Conservation (phyloP, 2,113 vertebrate species). For the Labeo rohita region DNA sequence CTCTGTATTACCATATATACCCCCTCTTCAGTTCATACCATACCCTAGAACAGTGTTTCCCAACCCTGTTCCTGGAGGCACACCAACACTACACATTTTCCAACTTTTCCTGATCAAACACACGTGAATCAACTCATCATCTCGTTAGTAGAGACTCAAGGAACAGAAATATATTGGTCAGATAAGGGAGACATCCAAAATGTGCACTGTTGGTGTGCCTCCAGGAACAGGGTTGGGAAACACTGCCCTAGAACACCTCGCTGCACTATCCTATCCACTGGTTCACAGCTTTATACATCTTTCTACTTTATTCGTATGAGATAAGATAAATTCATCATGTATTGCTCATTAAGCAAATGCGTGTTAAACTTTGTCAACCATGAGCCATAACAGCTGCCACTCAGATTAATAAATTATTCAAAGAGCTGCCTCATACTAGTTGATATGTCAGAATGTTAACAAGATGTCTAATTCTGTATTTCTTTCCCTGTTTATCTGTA, state of each 20-base stretch:
- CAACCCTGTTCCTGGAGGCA: too few species aligned
- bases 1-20: not conserved
- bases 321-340: not conserved
- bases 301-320: not conserved
- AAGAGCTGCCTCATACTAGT: not conserved
- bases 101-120: too few species aligned
- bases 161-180: too few species aligned
- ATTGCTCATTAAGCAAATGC: not conserved
- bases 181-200: too few species aligned
- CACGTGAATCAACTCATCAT: too few species aligned
- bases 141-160: too few species aligned
- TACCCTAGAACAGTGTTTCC: not conserved
- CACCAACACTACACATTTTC: too few species aligned
- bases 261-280: not conserved
- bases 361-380: not conserved
- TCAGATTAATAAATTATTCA: not conserved
- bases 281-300: not conserved
- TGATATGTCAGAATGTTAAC: not conserved
- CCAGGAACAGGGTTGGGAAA: too few species aligned
- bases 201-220: too few species aligned
- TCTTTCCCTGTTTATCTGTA: slow-evolving; percentile 18
- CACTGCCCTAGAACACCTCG: not conserved
- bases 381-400: slow-evolving; percentile 3
- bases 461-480: not conserved
- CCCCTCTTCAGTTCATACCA: not conserved